Conservation (phyloP, 2,888 invertebrate genomes). For the Pterostichus madidus region DNA sequence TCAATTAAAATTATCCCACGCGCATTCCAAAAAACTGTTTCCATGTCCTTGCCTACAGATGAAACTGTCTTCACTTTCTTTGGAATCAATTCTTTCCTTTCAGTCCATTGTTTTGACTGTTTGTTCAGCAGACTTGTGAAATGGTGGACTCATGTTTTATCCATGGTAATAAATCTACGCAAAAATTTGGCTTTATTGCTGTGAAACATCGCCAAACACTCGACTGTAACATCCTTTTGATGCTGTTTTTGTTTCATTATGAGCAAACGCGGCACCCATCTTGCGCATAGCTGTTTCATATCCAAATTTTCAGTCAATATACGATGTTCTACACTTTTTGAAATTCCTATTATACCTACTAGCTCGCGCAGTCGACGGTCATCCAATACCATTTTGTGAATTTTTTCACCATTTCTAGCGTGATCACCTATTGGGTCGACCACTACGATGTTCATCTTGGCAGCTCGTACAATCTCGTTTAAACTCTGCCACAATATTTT, state of each 20-base stretch:
- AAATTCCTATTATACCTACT: not conserved
- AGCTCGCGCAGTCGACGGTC: conserved; percentile 21
- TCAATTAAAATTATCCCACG: conserved; percentile 66
- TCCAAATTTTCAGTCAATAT: conserved; percentile 29
- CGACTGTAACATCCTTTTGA: conserved; percentile 67
- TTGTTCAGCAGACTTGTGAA: conserved; percentile 71
- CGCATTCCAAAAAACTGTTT: no score
- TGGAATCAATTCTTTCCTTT: conserved; percentile 69
- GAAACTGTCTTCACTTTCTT: conserved; percentile 69
- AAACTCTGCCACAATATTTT: not conserved
- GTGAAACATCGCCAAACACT: conserved; percentile 69
- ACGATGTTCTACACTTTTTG: not conserved
- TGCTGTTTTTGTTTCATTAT: conserved; percentile 62
- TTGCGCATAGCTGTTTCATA: not conserved
- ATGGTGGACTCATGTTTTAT: conserved; percentile 72
- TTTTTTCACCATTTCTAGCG: conserved; percentile 8
- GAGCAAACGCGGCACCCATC: no score
- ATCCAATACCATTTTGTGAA: not conserved
- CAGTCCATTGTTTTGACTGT: conserved; percentile 70
- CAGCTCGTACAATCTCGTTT: not conserved
- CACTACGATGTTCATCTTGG: no score
- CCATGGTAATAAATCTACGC: conserved; percentile 70
- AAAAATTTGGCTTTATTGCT: conserved; percentile 70
- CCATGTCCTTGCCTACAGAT: conserved; percentile 67
- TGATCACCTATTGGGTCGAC: no score